Percentiles rank a stretch among this genome's conserved stretches.
phyloP scores from a whole-genome alignment of 2,888 invertebrate species.

The Odiellus spinosus region DNA sequence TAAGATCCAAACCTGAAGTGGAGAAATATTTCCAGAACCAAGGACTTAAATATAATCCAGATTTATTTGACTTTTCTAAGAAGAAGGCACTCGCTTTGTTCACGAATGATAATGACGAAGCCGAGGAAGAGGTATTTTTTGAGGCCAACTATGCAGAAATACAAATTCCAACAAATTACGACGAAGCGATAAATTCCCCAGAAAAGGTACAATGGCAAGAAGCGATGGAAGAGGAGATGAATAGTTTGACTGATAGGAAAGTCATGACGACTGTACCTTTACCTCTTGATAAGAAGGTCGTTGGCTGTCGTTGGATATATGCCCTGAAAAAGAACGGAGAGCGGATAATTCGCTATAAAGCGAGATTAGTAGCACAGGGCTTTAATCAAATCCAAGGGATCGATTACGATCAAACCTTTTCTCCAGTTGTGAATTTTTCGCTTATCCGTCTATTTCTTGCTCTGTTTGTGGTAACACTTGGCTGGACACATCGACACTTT shows the following conservation, averaged over 20 bases:
- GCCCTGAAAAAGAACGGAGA: neutral
- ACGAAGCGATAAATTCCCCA: neutral
- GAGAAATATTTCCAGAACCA: too few relatives aligned
- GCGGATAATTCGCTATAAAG: neutral
- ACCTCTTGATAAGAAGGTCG: neutral
- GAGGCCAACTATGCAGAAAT: too few relatives aligned
- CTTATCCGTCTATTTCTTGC: conserved; percentile 1
- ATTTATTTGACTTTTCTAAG: too few relatives aligned
- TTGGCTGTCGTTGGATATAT: neutral
- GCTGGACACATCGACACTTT: conserved; percentile 2
- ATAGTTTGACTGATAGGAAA: neutral
- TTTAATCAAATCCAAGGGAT: conserved; percentile 1
- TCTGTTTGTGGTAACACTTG: neutral
- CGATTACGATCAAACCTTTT: conserved; percentile 1
- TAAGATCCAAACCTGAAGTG: too few relatives aligned
- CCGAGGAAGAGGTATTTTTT: too few relatives aligned
- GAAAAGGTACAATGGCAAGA: neutral
- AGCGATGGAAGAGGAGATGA: conserved; percentile 1
- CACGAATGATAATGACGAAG: too few relatives aligned
- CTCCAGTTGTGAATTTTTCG: conserved; percentile 2
- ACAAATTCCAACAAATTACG: neutral
- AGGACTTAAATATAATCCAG: too few relatives aligned
- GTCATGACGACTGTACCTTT: neutral
- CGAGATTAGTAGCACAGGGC: conserved; percentile 1
- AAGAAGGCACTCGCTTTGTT: too few relatives aligned